These are phyloP conservation scores for Ferrisia virgata DNA, from an alignment of 2,888 invertebrate species.

Conservation along the genomic window DNA sequence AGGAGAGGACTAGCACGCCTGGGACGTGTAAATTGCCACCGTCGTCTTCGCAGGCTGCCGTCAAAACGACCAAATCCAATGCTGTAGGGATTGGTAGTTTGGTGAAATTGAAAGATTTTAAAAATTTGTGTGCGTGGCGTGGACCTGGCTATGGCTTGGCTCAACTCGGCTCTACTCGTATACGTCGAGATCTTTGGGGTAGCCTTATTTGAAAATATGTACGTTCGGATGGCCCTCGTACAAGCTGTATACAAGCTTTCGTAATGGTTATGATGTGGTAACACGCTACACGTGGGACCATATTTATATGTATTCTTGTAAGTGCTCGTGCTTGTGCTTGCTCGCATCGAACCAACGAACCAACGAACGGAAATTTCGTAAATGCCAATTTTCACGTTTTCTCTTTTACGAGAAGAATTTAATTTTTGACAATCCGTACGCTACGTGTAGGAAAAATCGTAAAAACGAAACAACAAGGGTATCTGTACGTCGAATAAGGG, in stretches of 20 bases:
- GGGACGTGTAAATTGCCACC: slow-evolving; percentile 14
- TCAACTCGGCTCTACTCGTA: neutral
- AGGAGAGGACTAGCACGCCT: neutral
- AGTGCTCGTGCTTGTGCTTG: neutral
- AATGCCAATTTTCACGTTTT: neutral
- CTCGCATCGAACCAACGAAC: neutral
- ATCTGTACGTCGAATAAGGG: too few species aligned
- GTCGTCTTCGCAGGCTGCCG: too few species aligned
- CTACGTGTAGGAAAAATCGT: too few species aligned
- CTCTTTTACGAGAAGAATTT: neutral
- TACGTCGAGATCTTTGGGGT: neutral
- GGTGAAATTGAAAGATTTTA: slow-evolving; percentile 20
- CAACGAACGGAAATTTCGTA: neutral
- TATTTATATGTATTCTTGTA: neutral
- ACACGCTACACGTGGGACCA: slow-evolving; percentile 14
- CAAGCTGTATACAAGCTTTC: neutral
- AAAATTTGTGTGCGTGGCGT: neutral
- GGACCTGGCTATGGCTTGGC: neutral
- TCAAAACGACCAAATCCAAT: slow-evolving; percentile 3
- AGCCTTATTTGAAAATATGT: neutral
- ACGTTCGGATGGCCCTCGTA: neutral
- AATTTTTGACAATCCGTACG: neutral
- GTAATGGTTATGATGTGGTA: slow-evolving; percentile 19
- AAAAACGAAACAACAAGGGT: too few species aligned
- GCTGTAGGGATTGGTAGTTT: neutral